A percentile compares a stretch with the other conserved stretches of the same genome.
These are phyloP conservation scores for Zoanthus sansibaricus DNA, from an alignment of 92 coral and sea anemone species.

Conservation along the genomic window DNA sequence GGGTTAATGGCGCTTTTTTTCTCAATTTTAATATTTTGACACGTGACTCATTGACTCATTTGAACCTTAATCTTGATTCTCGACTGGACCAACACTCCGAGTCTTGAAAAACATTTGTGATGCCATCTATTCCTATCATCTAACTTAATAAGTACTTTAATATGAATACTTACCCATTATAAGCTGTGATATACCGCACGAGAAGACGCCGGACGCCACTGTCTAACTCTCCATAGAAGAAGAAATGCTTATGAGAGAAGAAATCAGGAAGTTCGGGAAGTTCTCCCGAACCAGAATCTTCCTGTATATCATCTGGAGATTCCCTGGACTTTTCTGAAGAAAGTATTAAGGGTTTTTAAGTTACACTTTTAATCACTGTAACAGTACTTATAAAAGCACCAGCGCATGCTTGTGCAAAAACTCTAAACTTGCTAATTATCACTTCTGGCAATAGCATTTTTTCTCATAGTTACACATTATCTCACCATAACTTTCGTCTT, in stretches of 20 bases:
- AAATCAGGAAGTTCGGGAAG: conserved; percentile 92
- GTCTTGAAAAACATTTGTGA: no score
- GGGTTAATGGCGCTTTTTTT: no score
- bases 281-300: conserved; percentile 52
- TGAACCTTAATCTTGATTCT: no score
- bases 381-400: no score
- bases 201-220: conserved; percentile 77
- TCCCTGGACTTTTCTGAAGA: conserved; percentile 1
- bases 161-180: conserved; percentile 79
- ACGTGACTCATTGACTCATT: no score
- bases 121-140: no score
- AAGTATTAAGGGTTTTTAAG: background rate
- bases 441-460: background rate
- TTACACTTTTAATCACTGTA: no score
- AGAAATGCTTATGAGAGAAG: conserved; percentile 90
- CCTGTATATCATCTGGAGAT: background rate
- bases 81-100: no score
- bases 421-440: background rate
- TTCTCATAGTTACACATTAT: background rate
- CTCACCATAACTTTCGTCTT: conserved; percentile 66
- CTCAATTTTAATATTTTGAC: no score
- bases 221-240: conserved; percentile 94
- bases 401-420: background rate
- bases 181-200: conserved; percentile 91
- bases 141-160: no score